These are phyloP conservation scores for Onychorhynchus coronatus DNA, from an alignment of 2,113 vertebrate species.

Conservation along the genomic window DNA sequence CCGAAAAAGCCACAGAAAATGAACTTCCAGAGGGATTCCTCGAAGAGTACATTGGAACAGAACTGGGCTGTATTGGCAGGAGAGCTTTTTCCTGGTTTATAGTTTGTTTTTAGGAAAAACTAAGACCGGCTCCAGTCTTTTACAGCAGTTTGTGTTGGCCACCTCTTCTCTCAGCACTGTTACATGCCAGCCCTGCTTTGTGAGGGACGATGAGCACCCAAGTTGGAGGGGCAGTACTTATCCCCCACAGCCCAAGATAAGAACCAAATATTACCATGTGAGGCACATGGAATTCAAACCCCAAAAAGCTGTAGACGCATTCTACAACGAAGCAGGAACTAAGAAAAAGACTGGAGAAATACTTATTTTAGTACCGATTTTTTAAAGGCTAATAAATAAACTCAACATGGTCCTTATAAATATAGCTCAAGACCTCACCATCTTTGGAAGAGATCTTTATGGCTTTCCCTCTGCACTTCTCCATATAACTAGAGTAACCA, in stretches of 20 bases:
- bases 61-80: background rate
- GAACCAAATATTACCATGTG: background rate
- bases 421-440: background rate
- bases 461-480: background rate
- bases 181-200: background rate
- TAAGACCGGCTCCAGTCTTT: background rate
- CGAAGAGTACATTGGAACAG: background rate
- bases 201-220: background rate
- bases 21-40: slow-evolving; percentile 9
- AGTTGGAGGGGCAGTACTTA: background rate
- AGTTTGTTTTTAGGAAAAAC: background rate
- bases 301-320: background rate
- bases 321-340: background rate
- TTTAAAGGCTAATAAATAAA: background rate
- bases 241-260: background rate
- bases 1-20: background rate
- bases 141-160: slow-evolving; percentile 28
- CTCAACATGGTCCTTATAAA: background rate
- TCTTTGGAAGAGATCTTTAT: background rate
- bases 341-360: background rate
- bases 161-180: background rate
- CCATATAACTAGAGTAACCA: background rate
- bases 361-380: background rate
- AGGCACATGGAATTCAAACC: background rate
- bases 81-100: background rate